Percentiles rank a stretch among this genome's conserved stretches.
phyloP scores from a whole-genome alignment of 2,888 invertebrate species.

The Apocheima hispidaria region DNA sequence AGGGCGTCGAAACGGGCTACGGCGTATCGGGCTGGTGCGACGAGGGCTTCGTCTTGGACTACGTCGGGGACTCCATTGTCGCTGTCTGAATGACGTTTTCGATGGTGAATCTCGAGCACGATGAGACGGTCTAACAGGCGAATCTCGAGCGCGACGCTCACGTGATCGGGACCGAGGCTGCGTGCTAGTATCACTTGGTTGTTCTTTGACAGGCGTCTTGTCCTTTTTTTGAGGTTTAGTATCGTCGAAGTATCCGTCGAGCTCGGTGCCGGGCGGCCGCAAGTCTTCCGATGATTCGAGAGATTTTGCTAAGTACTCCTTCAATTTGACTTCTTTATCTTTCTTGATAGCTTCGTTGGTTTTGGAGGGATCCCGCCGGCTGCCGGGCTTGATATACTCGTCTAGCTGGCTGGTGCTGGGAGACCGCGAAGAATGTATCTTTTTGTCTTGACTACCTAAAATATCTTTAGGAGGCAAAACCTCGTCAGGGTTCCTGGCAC shows the following conservation, averaged over 20 bases:
- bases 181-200: neutral
- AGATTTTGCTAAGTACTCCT: conserved; percentile 74
- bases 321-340: conserved; percentile 79
- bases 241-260: conserved; percentile 72
- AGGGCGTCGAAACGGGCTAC: conserved; percentile 18
- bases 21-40: conserved; percentile 32
- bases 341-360: conserved; percentile 76
- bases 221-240: conserved; percentile 48
- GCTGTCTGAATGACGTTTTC: neutral
- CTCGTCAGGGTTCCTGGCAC: conserved; percentile 8
- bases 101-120: conserved; percentile 24
- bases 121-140: conserved; percentile 26
- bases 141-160: conserved; percentile 32
- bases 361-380: conserved; percentile 76
- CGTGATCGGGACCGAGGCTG: conserved; percentile 31
- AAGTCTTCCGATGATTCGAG: conserved; percentile 72
- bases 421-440: conserved; percentile 38
- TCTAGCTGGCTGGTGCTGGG: conserved; percentile 56
- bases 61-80: conserved; percentile 36
- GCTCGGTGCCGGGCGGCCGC: conserved; percentile 78
- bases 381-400: conserved; percentile 74
- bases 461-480: neutral
- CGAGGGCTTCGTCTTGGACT: conserved; percentile 47
- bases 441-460: conserved; percentile 28
- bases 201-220: conserved; percentile 13